These are phyloP conservation scores for Alviniconcha marisindica DNA, from an alignment of 1,140 invertebrate species.

Conservation along the genomic window DNA sequence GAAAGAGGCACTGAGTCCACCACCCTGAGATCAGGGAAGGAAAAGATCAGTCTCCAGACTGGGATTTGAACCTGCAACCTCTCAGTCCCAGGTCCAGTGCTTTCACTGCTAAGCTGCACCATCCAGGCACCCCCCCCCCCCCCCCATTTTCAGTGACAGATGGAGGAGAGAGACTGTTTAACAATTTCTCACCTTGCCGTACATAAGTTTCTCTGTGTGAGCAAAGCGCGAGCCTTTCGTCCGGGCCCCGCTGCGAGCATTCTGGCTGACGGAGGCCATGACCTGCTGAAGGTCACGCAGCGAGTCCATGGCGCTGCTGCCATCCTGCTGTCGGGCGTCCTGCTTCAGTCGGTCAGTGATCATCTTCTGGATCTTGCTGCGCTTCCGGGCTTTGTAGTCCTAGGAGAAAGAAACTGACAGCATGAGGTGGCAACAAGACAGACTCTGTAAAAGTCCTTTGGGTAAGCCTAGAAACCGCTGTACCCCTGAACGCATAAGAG, in stretches of 20 bases:
- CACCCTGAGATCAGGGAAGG: no score
- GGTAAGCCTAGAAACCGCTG: neutral
- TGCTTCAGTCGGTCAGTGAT: conserved; percentile 66
- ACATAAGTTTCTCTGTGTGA: conserved; percentile 76
- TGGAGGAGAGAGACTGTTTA: no score
- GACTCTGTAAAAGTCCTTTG: no score
- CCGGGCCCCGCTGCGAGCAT: conserved; percentile 52
- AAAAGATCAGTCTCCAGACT: no score
- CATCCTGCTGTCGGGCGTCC: conserved; percentile 61
- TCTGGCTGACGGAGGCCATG: conserved; percentile 59
- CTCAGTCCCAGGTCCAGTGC: no score
- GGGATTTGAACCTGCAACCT: no score
- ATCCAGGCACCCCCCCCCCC: neutral
- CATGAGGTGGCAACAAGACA: neutral
- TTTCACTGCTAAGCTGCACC: no score
- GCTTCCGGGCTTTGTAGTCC: conserved; percentile 72
- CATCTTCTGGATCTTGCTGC: conserved; percentile 63
- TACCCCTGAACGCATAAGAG: neutral
- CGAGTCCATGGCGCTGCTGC: conserved; percentile 33
- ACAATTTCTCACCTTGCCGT: conserved; percentile 72
- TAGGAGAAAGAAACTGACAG: conserved; percentile 41
- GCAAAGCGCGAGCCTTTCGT: conserved; percentile 75
- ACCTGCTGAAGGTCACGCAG: conserved; percentile 68
- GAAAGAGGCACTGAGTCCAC: no score
- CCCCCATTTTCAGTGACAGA: neutral